Evolutionary conservation across 2,888 invertebrate species (phyloP).

Genomic region (Deilephila elpenor): DNA sequence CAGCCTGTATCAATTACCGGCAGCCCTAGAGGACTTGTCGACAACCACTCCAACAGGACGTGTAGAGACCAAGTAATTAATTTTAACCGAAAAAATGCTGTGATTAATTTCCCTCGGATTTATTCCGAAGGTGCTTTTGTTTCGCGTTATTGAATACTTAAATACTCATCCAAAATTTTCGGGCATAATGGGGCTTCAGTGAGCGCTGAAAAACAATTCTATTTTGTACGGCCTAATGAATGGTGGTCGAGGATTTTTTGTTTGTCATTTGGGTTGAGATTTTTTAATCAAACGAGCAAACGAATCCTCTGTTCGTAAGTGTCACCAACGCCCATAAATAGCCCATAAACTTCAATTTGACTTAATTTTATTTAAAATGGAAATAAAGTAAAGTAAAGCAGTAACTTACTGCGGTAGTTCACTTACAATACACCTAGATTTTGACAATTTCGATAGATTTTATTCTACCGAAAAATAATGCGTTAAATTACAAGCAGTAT

Average conservation of each 20-base stretch:
- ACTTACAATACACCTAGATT: no score
- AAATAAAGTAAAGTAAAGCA: no score
- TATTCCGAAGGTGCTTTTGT: constrained; percentile 11
- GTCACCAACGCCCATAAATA: no score
- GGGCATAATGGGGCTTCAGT: neutral
- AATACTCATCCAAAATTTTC: constrained; percentile 13
- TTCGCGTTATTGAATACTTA: constrained; percentile 21
- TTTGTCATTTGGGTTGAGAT: neutral
- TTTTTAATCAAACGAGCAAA: neutral
- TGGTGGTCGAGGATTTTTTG: neutral
- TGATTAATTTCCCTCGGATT: constrained; percentile 11
- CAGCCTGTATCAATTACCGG: constrained; percentile 35
- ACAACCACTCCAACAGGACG: constrained; percentile 20
- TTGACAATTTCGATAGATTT: no score
- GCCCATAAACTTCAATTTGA: no score
- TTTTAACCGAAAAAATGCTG: constrained; percentile 19
- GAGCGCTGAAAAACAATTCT: neutral
- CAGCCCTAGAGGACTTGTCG: constrained; percentile 31
- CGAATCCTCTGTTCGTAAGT: neutral
- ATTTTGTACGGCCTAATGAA: neutral
- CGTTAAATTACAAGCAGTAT: no score
- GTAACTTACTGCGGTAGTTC: no score
- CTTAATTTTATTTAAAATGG: no score
- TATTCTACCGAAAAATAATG: no score
- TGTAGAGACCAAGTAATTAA: constrained; percentile 27